Evolutionary conservation across 2,888 invertebrate genomes (phyloP).

Genomic region (Lochmaea capreae): DNA sequence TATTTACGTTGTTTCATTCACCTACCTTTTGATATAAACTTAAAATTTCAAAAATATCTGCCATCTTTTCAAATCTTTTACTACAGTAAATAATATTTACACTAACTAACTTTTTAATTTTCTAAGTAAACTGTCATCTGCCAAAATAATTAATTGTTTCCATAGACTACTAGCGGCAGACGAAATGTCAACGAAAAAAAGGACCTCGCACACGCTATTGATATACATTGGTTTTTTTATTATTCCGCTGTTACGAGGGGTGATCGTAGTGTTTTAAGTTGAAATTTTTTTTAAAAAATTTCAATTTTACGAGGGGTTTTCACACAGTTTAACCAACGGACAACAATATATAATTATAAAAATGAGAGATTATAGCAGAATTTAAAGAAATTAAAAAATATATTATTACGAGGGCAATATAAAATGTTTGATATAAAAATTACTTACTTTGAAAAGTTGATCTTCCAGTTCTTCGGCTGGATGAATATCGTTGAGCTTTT

Average conservation of each 20-base stretch:
- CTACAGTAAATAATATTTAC: not conserved
- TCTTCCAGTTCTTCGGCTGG: constrained; percentile 39
- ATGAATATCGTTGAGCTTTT: constrained; percentile 25
- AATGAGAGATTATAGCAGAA: too few relatives aligned
- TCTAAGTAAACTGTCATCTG: not conserved
- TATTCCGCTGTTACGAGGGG: constrained; percentile 9
- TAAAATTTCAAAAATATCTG: constrained; percentile 33
- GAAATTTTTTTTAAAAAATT: too few relatives aligned
- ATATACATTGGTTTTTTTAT: not conserved
- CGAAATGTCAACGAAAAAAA: not conserved
- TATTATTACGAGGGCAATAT: not conserved
- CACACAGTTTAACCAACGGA: too few relatives aligned
- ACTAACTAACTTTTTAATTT: not conserved
- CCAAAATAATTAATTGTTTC: not conserved
- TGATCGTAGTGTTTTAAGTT: not conserved
- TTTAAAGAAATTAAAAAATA: too few relatives aligned
- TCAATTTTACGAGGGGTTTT: too few relatives aligned
- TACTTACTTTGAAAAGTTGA: constrained; percentile 23
- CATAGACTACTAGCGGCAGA: not conserved
- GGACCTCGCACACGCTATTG: not conserved
- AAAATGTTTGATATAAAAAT: not conserved
- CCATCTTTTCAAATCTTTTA: constrained; percentile 2
- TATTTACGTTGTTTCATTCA: not conserved
- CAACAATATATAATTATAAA: too few relatives aligned
- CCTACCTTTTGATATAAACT: constrained; percentile 24